Base-by-base conservation (phyloP, 2,888 invertebrate genomes). In the Eristalinus sepulchralis region DNA sequence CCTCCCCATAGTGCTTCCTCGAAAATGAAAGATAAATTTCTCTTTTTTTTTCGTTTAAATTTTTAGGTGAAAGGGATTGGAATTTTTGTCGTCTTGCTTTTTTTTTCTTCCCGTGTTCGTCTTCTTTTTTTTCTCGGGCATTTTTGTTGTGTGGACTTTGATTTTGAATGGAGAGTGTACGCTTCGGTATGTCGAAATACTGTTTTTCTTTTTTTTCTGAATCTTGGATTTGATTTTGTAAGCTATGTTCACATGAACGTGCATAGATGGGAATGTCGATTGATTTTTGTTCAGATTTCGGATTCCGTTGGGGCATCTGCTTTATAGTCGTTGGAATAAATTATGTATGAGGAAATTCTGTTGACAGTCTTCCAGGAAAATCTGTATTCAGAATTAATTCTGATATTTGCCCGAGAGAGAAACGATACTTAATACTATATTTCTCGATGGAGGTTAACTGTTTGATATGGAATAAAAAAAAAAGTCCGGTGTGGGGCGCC, bases 31-130 rank as follows among this genome's bases (percentile, higher is more conserved):
- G 17, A 47, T 47, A 59, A 73, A 71, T 75, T 84, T 67, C 67
- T 62, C 60, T 66, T 71, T 71, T 76, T 80, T 73, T 64, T 55
- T 75, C 27, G 27, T 10, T 79, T 22, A 13, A 72, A 67, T 71
- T 33, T 68, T 73, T 73, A 81, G 82, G 85, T 85, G 77, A 85
- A 82, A 82, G 81, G 82, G 70, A 82, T 39, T 76, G 67, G 62
- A 53, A 34, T 78, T 78, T 55, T 17, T 47, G 11, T 68, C 63
- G 17, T 64, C 39, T 71, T 80, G 27, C 27, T 75, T 27, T 10
- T 33, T 60, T 60, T 22, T 13, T 0, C 63, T n/a, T 1, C 31
- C 22, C 33, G 39, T 75, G 36, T 77, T 33, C 67, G 11, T 47
- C 9, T 31, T 31, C 20, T 17, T 59, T 47, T n/a, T 39, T 36